phyloP scores from a whole-genome alignment of 2,797 vertebrate species.

The Gobio occitaniae region DNA sequence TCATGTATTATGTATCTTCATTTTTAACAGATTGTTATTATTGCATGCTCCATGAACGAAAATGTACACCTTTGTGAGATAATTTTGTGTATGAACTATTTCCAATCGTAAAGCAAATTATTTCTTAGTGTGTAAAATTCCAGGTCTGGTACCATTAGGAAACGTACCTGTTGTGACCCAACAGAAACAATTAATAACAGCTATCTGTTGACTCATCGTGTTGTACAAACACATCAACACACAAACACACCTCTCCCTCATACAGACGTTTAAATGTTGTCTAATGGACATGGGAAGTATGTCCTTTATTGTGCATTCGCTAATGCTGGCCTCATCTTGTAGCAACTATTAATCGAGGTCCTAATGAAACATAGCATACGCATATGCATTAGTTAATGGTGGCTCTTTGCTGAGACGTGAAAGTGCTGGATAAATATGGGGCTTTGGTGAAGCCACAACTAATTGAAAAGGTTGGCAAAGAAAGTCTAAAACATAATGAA shows the following conservation, averaged over 20 bases:
- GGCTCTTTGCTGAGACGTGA: background rate
- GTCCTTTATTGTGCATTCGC: conserved; percentile 25
- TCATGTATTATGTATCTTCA: no score
- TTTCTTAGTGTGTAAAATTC: background rate
- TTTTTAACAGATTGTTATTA: background rate
- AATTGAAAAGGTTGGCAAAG: conserved; percentile 79
- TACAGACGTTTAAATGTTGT: background rate
- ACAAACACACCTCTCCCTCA: background rate
- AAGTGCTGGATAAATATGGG: conserved; percentile 20
- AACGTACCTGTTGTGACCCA: background rate
- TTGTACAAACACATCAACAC: background rate
- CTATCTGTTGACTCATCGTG: background rate
- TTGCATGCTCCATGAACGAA: background rate
- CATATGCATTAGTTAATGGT: conserved; percentile 56
- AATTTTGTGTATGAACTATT: background rate
- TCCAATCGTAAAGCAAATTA: background rate
- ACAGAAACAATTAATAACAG: background rate
- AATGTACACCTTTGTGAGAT: background rate
- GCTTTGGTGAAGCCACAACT: conserved; percentile 43
- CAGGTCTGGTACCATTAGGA: background rate
- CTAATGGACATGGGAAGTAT: conserved; percentile 1
- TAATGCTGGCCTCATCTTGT: conserved; percentile 66
- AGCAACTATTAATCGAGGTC: conserved; percentile 68
- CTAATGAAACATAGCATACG: conserved; percentile 64
- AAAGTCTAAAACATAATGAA: conserved; percentile 72